phyloP scores from a whole-genome alignment of 2,113 vertebrate genomes.

The Elephas maximus region DNA sequence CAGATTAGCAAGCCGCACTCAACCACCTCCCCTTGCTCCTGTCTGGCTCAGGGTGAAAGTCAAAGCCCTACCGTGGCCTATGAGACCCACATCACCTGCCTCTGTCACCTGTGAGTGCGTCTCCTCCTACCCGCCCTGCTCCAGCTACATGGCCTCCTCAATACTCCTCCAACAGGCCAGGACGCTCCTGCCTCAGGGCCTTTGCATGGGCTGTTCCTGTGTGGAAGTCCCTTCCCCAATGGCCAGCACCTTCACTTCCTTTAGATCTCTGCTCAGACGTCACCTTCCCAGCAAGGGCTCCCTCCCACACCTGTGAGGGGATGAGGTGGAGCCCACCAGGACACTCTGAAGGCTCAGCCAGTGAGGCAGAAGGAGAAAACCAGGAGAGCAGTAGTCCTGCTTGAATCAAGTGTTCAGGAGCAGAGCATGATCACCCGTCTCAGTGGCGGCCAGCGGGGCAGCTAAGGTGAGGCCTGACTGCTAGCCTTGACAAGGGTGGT shows the following conservation, averaged over 20 bases:
- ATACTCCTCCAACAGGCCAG: not conserved
- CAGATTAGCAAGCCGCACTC: not conserved
- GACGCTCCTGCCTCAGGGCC: not conserved
- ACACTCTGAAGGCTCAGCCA: not conserved
- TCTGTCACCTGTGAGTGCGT: fast-evolving
- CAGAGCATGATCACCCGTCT: fast-evolving
- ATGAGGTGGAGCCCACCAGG: fast-evolving
- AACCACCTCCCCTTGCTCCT: not conserved
- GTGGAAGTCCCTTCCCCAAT: not conserved
- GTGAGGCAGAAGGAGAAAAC: not conserved
- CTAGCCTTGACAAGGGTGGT: not conserved
- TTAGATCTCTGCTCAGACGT: not conserved
- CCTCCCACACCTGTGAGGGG: not conserved
- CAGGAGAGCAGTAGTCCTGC: not conserved
- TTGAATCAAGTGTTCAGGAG: no score
- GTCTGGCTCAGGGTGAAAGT: not conserved
- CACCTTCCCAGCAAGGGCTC: not conserved
- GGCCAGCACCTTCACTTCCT: not conserved
- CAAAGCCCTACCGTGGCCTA: not conserved
- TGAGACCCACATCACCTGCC: not conserved
- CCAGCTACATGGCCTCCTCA: not conserved
- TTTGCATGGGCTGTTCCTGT: not conserved
- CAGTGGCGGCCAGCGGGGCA: not conserved
- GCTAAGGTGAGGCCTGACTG: not conserved
- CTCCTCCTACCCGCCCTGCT: not conserved